phyloP scores from a whole-genome alignment of 1,140 invertebrate genomes.

The Trialeurodes vaporariorum region DNA sequence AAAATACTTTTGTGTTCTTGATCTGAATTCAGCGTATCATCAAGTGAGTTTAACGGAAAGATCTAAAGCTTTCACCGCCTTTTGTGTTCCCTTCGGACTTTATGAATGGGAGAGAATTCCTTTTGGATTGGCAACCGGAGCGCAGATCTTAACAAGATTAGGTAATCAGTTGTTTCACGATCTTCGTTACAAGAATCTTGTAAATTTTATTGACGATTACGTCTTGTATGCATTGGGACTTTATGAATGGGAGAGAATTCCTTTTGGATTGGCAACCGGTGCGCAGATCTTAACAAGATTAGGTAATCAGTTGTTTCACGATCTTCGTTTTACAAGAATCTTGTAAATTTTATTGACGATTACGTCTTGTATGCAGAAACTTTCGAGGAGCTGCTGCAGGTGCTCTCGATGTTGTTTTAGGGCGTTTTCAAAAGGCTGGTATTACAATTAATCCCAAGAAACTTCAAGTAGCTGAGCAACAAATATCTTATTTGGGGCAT shows the following conservation, averaged over 20 bases:
- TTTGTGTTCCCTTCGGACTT: slow-evolving; percentile 33
- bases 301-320: slow-evolving; percentile 23
- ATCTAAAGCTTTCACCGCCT: slow-evolving; percentile 29
- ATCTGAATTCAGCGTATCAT: background rate
- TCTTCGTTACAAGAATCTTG: too few species aligned
- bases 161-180: slow-evolving; percentile 30
- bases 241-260: slow-evolving; percentile 33
- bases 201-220: too few species aligned
- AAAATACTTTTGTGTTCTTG: background rate
- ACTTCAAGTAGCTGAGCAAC: slow-evolving; percentile 26
- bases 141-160: slow-evolving; percentile 33
- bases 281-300: slow-evolving; percentile 34
- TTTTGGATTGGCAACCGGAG: slow-evolving; percentile 36
- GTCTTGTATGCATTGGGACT: too few species aligned
- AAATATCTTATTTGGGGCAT: slow-evolving; percentile 28
- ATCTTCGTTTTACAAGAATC: background rate
- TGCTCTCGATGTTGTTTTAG: slow-evolving; percentile 7
- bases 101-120: slow-evolving; percentile 35
- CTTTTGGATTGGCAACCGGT: slow-evolving; percentile 37
- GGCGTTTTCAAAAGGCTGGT: slow-evolving; percentile 7
- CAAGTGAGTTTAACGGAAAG: background rate
- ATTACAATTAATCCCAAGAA: slow-evolving; percentile 23
- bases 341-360: slow-evolving; percentile 12
- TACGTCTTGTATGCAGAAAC: slow-evolving; percentile 4
- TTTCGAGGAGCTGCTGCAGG: slow-evolving; percentile 9